Base-by-base conservation (phyloP, 2,797 vertebrate genomes). In the Clamator glandarius region DNA sequence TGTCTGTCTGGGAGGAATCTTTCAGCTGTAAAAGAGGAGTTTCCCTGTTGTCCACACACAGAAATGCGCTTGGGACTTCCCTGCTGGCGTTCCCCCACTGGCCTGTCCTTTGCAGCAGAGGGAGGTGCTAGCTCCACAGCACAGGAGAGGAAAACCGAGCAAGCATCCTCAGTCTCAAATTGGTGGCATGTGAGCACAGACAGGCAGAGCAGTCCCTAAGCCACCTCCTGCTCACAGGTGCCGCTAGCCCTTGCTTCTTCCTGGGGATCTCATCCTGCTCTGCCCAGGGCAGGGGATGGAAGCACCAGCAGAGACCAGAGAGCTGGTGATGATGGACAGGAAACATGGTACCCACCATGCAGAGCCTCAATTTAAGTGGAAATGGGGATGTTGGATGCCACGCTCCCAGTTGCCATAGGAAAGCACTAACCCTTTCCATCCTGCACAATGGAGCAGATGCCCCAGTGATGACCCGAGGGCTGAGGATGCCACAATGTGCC, bases 131-230 rank as follows among this genome's bases (percentile, higher is more conserved):
- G 86, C 1, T 24, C 33, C 2, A 2, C 1, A 4, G 42, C 2
- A 9, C 1, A 1, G 14, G 41, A 48, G 35, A 54, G 59, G 78
- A 61, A 81, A 72, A 35, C 0, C 1, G 62, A 58, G 62, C 0
- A 3, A 77, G 61, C 50, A 48, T 50, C 54, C 29, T 77, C 69
- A 41, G 54, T 21, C 25, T 39, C 6, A 1, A 48, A 62, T 64
- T 51, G 24, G 55, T 8, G 6, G 42, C 4, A 15, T 1, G 0
- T 0, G 16, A 55, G 51, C 72, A 33, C 0, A 1, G 44, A 55
- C 57, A 63, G 35, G 48, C 69, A 84, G 48, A 74, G 50, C 24
- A 15, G 44, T 1, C 35, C 62, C 73, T n/a, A 12, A 31, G 3
- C 29, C 19, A 14, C 7, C 76, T 67, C 55, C 82, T 51, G 70